Evolutionary conservation across 2,797 vertebrate genomes (phyloP), one percentile per base, ranked within the genome.

Genomic region (Falco peregrinus): DNA sequence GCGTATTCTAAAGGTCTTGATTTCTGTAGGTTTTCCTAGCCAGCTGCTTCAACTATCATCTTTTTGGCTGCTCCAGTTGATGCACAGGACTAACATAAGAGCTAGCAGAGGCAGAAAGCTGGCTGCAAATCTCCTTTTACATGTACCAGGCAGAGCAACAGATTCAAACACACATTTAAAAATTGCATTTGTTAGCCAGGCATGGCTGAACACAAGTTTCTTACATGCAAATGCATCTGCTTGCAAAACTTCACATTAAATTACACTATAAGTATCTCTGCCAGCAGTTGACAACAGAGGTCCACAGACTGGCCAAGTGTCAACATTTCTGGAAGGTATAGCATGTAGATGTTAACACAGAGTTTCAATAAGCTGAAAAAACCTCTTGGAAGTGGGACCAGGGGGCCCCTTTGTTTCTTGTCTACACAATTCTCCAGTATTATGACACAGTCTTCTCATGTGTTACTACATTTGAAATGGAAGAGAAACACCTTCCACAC

Each of bases 281-380:
- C 87, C 84, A 96, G 78, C 43, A 81, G 68, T 10, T 92, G 90
- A 96, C 69, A 95, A 83, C 50, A 80, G 67, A 96, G 80, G 92
- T 92, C 89, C 67, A 77, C 47, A 63, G 53, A 73, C 70, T 84
- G 78, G 95, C 96, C 89, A 96, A 90, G 28, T 85, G 89, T 95
- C 91, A 94, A 89, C 21, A 35, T 90, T 95, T 95, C 92, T 94
- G 89, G 87, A 93, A 94, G 86, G 53, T 91, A 90, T 33, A 89
- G 47, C 47, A 63, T 41, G 22, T 93, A 82, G 87, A 95, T 51
- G 37, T 77, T 94, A 94, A 85, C 53, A 70, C 0, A 54, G 87
- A 81, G 48, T 50, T 94, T 89, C 86, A 95, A 41, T 84, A 93
- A 91, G 22, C 57, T 87, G 39, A 35, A 92, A 65, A 93, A 87